Conservation (phyloP, 2,888 invertebrate species). For the Dolichopus griseipennis region DNA sequence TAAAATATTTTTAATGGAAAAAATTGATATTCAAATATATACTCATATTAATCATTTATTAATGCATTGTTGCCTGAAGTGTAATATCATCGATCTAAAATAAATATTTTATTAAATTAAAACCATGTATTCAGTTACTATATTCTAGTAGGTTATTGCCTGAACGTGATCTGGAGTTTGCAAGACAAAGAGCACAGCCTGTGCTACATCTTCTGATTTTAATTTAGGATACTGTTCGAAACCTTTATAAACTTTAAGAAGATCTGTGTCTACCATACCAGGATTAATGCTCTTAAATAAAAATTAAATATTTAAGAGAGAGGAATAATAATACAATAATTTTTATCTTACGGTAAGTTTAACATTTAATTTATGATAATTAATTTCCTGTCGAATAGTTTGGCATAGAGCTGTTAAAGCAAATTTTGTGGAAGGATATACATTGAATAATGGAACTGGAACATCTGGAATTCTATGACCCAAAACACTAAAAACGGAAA, state of each 20-base stretch:
- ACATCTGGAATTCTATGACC: conserved; percentile 46
- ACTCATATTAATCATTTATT: too few species aligned
- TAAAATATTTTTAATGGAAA: too few species aligned
- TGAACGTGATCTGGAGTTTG: conserved; percentile 53
- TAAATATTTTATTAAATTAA: conserved; percentile 13
- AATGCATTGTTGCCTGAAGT: conserved; percentile 31
- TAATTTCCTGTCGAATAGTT: conserved; percentile 50
- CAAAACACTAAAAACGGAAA: conserved; percentile 37
- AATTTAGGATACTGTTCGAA: conserved; percentile 43
- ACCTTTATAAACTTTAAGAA: conserved; percentile 41
- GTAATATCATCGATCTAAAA: conserved; percentile 37
- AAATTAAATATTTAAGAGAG: not conserved
- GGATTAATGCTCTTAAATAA: conserved; percentile 52
- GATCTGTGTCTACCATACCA: conserved; percentile 51
- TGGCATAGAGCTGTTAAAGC: conserved; percentile 50
- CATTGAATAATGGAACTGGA: conserved; percentile 45
- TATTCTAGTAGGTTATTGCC: conserved; percentile 33
- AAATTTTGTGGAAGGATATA: conserved; percentile 53
- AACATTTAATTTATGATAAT: conserved; percentile 43
- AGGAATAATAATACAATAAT: conserved; percentile 13
- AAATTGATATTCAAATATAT: too few species aligned
- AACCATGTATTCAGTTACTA: not conserved
- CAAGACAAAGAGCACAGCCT: conserved; percentile 53
- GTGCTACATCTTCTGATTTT: conserved; percentile 52
- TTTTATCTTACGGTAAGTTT: conserved; percentile 39